Conservation (phyloP, 2,888 invertebrate species). For the Epistrophe grossulariae region DNA sequence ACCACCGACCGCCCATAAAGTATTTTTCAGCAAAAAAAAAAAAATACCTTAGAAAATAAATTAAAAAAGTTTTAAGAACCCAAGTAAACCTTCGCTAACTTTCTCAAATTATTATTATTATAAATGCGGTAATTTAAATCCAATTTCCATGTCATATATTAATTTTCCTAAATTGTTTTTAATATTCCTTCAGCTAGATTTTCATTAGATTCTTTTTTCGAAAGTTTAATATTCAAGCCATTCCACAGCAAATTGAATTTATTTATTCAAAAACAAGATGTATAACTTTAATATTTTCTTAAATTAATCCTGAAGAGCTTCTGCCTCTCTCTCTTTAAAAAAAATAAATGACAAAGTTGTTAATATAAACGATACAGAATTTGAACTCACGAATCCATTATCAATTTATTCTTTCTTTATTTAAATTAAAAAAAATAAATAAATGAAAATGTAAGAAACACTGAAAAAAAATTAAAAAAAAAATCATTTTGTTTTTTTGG, state of each 20-base stretch:
- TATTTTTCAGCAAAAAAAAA: too few relatives aligned
- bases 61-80: too few relatives aligned
- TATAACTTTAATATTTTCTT: neutral
- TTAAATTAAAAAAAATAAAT: neutral
- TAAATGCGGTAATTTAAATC: too few relatives aligned
- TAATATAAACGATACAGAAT: neutral
- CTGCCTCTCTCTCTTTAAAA: neutral
- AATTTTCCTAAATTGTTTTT: neutral
- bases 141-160: too few relatives aligned
- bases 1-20: too few relatives aligned
- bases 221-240: neutral
- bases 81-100: too few relatives aligned
- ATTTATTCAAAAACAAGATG: neutral
- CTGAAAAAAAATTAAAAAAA: neutral
- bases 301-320: slow-evolving; percentile 3
- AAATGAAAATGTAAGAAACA: neutral
- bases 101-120: too few relatives aligned
- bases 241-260: neutral
- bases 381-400: slow-evolving; percentile 4
- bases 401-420: neutral
- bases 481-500: too few relatives aligned
- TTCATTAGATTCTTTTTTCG: neutral
- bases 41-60: too few relatives aligned
- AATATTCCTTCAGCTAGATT: neutral
- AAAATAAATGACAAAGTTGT: neutral